Evolutionary conservation across 2,797 vertebrate genomes (phyloP), one percentile per base, ranked within the genome.

Genomic region (Heteromormyrus szaboi): DNA sequence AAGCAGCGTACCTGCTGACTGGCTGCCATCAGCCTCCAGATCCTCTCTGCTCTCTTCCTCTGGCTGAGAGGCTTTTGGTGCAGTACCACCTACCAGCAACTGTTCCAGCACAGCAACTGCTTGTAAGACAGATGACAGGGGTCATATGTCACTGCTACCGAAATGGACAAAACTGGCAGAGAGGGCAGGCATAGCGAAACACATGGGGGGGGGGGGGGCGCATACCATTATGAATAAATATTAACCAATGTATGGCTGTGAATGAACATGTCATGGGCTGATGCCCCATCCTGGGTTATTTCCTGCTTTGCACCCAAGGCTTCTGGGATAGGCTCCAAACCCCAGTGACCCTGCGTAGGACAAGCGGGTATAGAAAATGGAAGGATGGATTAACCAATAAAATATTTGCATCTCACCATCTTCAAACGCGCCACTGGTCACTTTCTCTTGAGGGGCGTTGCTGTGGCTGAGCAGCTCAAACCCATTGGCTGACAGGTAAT

Each of bases 61-160:
- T 2, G 37, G 83, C n/a, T 94, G 94, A 0, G 91, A 93, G 76
- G 96, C 94, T 22, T 96, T 95, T 9, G 94, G 95, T 3, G 96
- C 89, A 90, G 96, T 95, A 91, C 95, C 96, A 86, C 93, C 91
- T 0, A 95, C 91, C 88, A 97, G 91, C 33, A 97, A 92, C 93
- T 95, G 96, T 93, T 97, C 97, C 90, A 98, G 94, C 54, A 91
- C 94, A 90, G 95, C 93, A 89, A 95, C 96, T 96, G 89, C 89
- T 91, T 91, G 91, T 33, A 46, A 76, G 25, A 86, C 37, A 89
- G 65, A 89, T 7, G 46, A 22, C 17, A 62, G 25, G 12, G 9
- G 53, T n/a, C 41, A 53, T 11, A 29, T 19, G 29, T 44, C 9
- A 44, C 33, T 12, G 33, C 68, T 7, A 19, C 14, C 2, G 5